phyloP scores from a whole-genome alignment of 2,797 vertebrate species.

The Coccyzus lansbergi region DNA sequence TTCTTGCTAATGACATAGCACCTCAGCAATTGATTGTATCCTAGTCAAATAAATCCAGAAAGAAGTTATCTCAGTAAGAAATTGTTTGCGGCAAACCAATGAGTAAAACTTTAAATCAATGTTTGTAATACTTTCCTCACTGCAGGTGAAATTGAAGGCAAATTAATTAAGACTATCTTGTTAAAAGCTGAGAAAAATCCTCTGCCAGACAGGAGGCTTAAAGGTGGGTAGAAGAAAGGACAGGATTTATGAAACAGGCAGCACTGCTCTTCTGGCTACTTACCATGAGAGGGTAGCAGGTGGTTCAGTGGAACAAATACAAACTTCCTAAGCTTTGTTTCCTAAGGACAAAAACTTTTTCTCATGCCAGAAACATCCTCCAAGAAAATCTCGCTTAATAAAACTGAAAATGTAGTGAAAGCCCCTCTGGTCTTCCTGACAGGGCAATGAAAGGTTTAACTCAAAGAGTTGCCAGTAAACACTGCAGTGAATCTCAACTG shows the following conservation, averaged over 20 bases:
- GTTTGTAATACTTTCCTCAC: background rate
- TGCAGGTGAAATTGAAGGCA: background rate
- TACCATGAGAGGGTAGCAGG: background rate
- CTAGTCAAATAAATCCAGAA: constrained; percentile 16
- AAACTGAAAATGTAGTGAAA: background rate
- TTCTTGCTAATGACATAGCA: background rate
- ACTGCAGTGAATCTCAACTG: background rate
- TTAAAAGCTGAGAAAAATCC: background rate
- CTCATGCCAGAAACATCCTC: background rate
- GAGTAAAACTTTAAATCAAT: background rate
- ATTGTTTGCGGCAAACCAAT: background rate
- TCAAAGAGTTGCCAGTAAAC: background rate
- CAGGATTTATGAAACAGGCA: background rate
- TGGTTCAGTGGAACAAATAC: background rate
- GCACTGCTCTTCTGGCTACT: background rate
- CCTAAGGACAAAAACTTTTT: background rate
- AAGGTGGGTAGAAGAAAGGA: background rate
- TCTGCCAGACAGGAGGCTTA: background rate
- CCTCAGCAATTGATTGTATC: background rate
- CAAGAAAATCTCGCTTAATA: background rate
- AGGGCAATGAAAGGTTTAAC: background rate
- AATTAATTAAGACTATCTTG: background rate
- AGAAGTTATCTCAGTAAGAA: background rate
- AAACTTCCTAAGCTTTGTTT: background rate
- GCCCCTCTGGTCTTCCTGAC: background rate